Evolutionary conservation across 2,888 invertebrate genomes (phyloP), one percentile per base, ranked within the genome.

Genomic region (Ormyrus rosae): DNA sequence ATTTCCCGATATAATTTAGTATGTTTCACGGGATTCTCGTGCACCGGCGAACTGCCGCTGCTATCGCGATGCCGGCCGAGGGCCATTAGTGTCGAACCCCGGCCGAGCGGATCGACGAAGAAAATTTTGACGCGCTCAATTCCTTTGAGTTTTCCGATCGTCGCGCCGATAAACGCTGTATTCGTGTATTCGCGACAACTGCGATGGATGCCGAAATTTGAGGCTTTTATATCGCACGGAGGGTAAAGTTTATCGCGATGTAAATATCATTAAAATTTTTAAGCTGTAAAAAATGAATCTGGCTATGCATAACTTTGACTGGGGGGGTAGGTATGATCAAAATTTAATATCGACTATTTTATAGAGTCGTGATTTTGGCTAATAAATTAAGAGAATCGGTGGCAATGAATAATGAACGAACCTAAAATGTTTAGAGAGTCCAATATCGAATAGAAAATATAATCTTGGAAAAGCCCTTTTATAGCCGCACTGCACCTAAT

Each of bases 1-100:
- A 65, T 67, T 67, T 53, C 78, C 72, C 74, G 74, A 79, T 79
- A 78, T 81, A 73, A 78, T 78, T 78, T 78, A 78, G 48, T 71
- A 58, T 65, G 78, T 74, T 70, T 71, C 78, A 69, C 55, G 65
- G 67, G 46, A 19, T 34, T 34, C 34, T 4, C 6, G 10, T 58
- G 60, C 71, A 0, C 51, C 11, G 34, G 34, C 34, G 3, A 34
- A 34, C 34, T 4, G 45, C 9, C 11, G 63, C 58, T 34, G 73
- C n/a, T 73, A 65, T 72, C 76, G 64, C 80, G 70, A 68, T 76
- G 60, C 34, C 34, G 34, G 45, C 50, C 79, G 76, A 74, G 71
- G 60, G 58, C 63, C 76, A 80, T 80, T 70, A 80, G 74, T 48
- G 71, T 55, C 61, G 67, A 56, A 7, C 46, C 64, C 34, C 45